A percentile compares a stretch with the other conserved stretches of the same genome.
These are phyloP conservation scores for Anisognathus igniventris DNA, from an alignment of 2,797 vertebrate genomes.

Conservation along the genomic window DNA sequence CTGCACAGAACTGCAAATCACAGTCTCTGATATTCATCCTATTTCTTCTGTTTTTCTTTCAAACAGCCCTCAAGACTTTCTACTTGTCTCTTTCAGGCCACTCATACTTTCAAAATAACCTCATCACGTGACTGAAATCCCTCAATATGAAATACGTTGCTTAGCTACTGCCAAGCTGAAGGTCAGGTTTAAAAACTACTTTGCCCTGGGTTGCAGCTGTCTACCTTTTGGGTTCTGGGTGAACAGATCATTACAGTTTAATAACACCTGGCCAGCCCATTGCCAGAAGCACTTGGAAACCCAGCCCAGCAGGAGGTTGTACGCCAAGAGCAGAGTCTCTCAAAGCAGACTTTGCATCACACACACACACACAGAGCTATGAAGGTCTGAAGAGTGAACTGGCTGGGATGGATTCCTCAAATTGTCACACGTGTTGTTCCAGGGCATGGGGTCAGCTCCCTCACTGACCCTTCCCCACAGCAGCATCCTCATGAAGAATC, in stretches of 20 bases:
- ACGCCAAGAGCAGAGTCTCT: not conserved
- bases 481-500: accelerated
- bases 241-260: not conserved
- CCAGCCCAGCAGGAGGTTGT: not conserved
- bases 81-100: slow-evolving; percentile 13
- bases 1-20: not conserved
- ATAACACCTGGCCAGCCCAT: not conserved
- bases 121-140: not conserved
- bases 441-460: not conserved
- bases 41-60: not conserved
- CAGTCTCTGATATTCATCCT: not conserved
- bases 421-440: accelerated
- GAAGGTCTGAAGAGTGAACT: accelerated
- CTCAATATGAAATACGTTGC: not conserved
- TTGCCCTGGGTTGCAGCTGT: not conserved
- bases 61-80: not conserved
- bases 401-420: not conserved
- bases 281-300: not conserved
- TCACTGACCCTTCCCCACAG: not conserved
- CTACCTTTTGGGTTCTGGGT: not conserved
- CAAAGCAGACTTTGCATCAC: not conserved
- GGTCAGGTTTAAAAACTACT: slow-evolving; percentile 23
- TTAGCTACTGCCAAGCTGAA: slow-evolving; percentile 4
- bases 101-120: slow-evolving; percentile 14
- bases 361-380: not conserved